These are phyloP conservation scores for Macropodus opercularis DNA, from an alignment of 2,797 vertebrate species.

Conservation along the genomic window DNA sequence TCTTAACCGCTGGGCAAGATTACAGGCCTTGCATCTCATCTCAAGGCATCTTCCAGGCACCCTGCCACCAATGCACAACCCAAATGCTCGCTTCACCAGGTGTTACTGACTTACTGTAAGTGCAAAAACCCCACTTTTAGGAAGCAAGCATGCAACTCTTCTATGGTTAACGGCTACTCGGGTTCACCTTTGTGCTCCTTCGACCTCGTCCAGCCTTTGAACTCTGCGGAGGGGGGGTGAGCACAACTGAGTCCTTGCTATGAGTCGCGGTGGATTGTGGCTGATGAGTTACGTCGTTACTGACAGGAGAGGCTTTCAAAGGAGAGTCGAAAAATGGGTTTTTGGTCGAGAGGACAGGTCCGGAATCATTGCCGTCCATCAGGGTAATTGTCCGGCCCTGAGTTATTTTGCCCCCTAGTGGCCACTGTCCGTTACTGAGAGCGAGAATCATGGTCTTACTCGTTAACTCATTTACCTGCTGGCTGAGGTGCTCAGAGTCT, in stretches of 20 bases:
- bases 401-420: constrained; percentile 78
- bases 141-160: constrained; percentile 63
- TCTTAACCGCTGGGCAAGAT: constrained; percentile 16
- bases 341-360: constrained; percentile 65
- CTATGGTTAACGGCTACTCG: constrained; percentile 11
- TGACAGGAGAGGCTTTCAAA: constrained; percentile 73
- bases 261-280: constrained; percentile 65
- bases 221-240: constrained; percentile 94
- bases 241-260: constrained; percentile 89
- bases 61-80: constrained; percentile 22
- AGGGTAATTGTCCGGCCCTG: constrained; percentile 79
- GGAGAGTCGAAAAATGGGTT: constrained; percentile 85
- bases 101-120: constrained; percentile 41
- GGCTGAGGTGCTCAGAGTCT: constrained; percentile 81
- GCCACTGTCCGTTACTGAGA: constrained; percentile 86
- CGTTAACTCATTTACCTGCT: constrained; percentile 89
- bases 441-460: constrained; percentile 86
- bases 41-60: constrained; percentile 12
- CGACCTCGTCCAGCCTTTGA: constrained; percentile 92
- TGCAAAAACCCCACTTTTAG: constrained; percentile 38
- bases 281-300: constrained; percentile 80
- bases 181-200: constrained; percentile 92
- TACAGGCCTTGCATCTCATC: constrained; percentile 19
- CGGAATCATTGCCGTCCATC: constrained; percentile 83
- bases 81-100: constrained; percentile 33